Conservation (phyloP, 1,140 invertebrate genomes). For the Bombus ignitus region DNA sequence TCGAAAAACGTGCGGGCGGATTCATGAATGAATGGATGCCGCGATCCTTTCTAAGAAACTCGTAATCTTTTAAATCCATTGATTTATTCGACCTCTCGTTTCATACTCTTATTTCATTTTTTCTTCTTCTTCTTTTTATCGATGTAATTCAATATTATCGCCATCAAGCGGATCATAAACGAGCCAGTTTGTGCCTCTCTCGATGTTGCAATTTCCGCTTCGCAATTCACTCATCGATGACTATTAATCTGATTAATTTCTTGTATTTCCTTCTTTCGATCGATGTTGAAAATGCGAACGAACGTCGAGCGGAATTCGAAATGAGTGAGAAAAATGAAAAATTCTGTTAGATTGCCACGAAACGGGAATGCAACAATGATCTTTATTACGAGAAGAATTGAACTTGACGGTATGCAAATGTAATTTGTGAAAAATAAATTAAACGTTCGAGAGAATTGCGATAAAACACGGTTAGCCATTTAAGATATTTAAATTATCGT, state of each 20-base stretch:
- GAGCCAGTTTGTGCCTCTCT: neutral
- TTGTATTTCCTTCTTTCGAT: neutral
- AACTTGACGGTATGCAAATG: neutral
- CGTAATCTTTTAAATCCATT: conserved; percentile 47
- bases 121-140: neutral
- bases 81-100: conserved; percentile 15
- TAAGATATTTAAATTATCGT: neutral
- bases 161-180: neutral
- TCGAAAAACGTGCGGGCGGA: neutral
- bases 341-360: too few species aligned
- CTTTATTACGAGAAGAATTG: neutral
- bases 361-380: neutral
- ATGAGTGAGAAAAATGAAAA: neutral
- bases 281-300: neutral
- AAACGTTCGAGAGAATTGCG: neutral
- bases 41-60: conserved; percentile 27
- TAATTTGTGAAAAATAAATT: neutral
- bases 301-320: neutral
- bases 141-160: neutral
- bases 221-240: neutral
- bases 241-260: neutral
- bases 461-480: neutral
- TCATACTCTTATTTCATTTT: neutral
- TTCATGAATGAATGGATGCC: conserved; percentile 45
- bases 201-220: neutral